phyloP scores from a whole-genome alignment of 2,888 invertebrate genomes.

The Oscheius onirici region DNA sequence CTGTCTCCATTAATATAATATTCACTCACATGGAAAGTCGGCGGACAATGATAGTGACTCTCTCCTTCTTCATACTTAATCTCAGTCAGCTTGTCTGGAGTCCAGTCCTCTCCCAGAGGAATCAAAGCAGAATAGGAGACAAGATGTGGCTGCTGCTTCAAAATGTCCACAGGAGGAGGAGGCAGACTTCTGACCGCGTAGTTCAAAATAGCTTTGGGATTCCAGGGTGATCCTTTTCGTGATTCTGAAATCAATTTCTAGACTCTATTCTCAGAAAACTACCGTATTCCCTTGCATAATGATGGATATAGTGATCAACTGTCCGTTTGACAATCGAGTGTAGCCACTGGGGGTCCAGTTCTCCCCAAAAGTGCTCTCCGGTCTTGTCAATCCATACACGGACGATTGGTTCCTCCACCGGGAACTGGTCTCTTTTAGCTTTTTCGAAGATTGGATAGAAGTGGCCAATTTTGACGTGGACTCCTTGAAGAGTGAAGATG shows the following conservation, averaged over 20 bases:
- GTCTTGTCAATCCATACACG: too few species aligned
- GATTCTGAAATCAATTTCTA: too few species aligned
- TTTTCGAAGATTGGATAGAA: not conserved
- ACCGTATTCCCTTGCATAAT: too few species aligned
- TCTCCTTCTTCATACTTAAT: constrained; percentile 20
- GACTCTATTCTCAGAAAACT: too few species aligned
- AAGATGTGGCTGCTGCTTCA: not conserved
- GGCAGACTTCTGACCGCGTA: not conserved
- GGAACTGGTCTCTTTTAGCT: not conserved
- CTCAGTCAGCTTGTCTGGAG: not conserved
- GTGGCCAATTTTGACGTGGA: not conserved
- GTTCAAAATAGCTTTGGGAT: not conserved
- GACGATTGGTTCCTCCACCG: too few species aligned
- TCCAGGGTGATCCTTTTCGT: not conserved
- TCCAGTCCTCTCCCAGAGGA: constrained; percentile 3
- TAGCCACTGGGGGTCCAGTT: not conserved
- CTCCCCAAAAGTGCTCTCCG: not conserved
- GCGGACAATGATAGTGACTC: constrained; percentile 9
- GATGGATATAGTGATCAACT: not conserved
- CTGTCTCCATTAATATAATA: too few species aligned
- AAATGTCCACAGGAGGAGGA: not conserved
- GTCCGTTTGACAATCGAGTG: not conserved
- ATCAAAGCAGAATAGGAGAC: constrained; percentile 21
- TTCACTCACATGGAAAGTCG: not conserved
- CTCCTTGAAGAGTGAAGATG: not conserved